A percentile compares a stretch with the other conserved stretches of the same genome.
Conservation (phyloP, 2,113 vertebrate species). For the Silurus asotus region DNA sequence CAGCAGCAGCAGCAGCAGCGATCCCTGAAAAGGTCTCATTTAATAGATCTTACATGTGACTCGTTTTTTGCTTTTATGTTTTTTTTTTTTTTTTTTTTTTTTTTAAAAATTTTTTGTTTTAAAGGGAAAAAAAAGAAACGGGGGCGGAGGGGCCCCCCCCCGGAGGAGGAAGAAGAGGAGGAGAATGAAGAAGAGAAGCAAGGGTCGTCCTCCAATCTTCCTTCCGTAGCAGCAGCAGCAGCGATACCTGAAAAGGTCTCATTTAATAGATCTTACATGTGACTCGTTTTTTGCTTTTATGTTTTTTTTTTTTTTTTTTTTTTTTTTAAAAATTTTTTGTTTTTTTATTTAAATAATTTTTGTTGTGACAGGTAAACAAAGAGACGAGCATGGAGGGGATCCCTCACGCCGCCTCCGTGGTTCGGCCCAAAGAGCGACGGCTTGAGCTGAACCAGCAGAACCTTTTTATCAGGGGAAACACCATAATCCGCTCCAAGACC, state of each 20-base stretch:
- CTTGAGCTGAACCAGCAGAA: constrained; percentile 76
- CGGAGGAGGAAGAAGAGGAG: constrained; percentile 41
- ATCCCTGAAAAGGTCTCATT: constrained; percentile 67
- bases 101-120: too few species aligned
- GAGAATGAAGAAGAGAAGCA: constrained; percentile 5
- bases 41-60: neutral
- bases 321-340: too few species aligned
- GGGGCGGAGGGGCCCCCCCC: too few species aligned
- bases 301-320: too few species aligned
- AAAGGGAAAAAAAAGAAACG: too few species aligned
- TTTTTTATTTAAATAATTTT: too few species aligned
- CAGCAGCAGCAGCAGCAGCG: constrained; percentile 11
- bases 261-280: neutral
- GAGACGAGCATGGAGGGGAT: constrained; percentile 85
- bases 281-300: neutral
- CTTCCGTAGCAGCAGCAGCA: neutral
- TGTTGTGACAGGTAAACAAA: constrained; percentile 72
- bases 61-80: neutral
- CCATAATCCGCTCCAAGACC: constrained; percentile 97
- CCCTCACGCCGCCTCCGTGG: constrained; percentile 74
- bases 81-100: too few species aligned
- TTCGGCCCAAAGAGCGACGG: constrained; percentile 90
- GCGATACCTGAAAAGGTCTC: constrained; percentile 68
- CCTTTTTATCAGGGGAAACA: constrained; percentile 88
- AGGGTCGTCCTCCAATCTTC: neutral